Conservation (phyloP, 2,888 invertebrate species). For the Trissoscelio sp. region DNA sequence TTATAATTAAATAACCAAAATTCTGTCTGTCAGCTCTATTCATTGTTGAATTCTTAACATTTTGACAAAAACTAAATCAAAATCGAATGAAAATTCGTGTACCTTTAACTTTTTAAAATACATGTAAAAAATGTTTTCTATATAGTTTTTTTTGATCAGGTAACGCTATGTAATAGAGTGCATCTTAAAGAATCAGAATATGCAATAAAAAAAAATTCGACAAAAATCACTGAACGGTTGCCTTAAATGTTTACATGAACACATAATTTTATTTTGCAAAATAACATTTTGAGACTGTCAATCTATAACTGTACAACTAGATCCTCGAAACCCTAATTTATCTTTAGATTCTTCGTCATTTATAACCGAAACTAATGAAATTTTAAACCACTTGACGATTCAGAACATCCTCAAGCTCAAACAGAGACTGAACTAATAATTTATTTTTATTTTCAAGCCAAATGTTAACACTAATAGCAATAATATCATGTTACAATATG, state of each 20-base stretch:
- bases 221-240: not conserved
- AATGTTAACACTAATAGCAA: constrained; percentile 42
- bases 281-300: constrained; percentile 6
- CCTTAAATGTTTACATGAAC: too few species aligned
- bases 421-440: constrained; percentile 39
- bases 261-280: constrained; percentile 11
- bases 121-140: too few species aligned
- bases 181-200: too few species aligned
- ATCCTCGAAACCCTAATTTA: constrained; percentile 2
- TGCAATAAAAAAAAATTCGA: too few species aligned
- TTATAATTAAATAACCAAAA: too few species aligned
- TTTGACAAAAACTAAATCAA: too few species aligned
- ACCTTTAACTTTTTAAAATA: too few species aligned
- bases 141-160: too few species aligned
- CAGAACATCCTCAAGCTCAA: not conserved
- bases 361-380: constrained; percentile 38
- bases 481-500: constrained; percentile 47
- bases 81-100: too few species aligned
- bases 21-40: too few species aligned
- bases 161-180: too few species aligned
- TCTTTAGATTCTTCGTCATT: not conserved
- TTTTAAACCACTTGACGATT: constrained; percentile 15
- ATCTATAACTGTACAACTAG: not conserved
- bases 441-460: not conserved
- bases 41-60: too few species aligned